phyloP scores from a whole-genome alignment of 2,888 invertebrate species.

The Archips xylosteana region DNA sequence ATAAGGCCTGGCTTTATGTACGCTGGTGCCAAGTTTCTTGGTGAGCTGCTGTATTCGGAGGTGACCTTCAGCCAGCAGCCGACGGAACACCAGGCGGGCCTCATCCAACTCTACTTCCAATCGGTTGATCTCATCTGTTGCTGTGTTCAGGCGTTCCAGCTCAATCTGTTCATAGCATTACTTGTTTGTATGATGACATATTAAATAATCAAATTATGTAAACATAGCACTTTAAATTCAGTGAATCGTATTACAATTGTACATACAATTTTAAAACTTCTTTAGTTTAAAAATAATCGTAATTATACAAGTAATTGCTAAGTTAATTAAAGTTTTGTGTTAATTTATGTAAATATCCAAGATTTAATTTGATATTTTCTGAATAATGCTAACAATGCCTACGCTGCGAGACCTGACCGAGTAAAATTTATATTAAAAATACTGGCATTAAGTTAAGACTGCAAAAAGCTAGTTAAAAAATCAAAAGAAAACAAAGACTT shows the following conservation, averaged over 20 bases:
- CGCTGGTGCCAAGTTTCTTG: conserved; percentile 93
- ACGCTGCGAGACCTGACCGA: not conserved
- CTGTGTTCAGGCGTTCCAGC: conserved; percentile 94
- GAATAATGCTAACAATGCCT: not conserved
- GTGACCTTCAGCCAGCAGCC: conserved; percentile 93
- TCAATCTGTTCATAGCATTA: conserved; percentile 86
- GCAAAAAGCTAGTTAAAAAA: not conserved
- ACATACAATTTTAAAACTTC: not conserved
- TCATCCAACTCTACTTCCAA: conserved; percentile 96
- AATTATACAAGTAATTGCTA: not conserved
- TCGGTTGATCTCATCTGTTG: conserved; percentile 96
- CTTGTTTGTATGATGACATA: not conserved
- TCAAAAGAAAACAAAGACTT: conserved; percentile 1
- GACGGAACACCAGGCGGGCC: conserved; percentile 92
- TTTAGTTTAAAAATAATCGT: not conserved
- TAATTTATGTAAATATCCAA: not conserved
- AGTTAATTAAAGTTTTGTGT: not conserved
- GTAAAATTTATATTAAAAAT: not conserved
- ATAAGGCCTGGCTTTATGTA: conserved; percentile 95
- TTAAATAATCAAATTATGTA: not conserved
- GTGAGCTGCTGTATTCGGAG: conserved; percentile 92
- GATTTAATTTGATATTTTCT: not conserved
- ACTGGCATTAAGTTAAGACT: not conserved
- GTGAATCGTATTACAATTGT: not conserved
- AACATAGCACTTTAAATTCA: not conserved